Evolutionary conservation across 2,888 invertebrate genomes (phyloP).

Genomic region (Incurvaria masculella): DNA sequence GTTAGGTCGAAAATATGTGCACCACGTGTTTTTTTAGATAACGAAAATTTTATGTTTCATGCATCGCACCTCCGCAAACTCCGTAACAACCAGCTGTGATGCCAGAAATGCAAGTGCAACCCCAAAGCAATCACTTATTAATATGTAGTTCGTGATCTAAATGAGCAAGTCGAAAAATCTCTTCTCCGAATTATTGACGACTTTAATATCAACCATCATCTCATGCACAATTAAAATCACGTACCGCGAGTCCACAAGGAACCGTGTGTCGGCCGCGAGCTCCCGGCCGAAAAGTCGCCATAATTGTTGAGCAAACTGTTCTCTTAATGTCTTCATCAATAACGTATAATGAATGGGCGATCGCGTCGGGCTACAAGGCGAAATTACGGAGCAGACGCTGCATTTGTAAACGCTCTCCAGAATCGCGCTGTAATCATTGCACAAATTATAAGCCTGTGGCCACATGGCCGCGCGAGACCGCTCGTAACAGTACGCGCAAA

Average conservation of each 20-base stretch:
- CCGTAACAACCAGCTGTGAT: no score
- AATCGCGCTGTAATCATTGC: constrained; percentile 50
- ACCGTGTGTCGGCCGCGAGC: not conserved
- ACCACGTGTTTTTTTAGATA: no score
- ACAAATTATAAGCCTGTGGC: constrained; percentile 51
- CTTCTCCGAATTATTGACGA: not conserved
- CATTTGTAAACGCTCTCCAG: not conserved
- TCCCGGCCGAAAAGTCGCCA: constrained; percentile 6
- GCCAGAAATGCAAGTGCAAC: no score
- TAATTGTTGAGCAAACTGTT: constrained; percentile 38
- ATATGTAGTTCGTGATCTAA: not conserved
- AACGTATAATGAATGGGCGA: constrained; percentile 57
- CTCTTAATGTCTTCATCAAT: constrained; percentile 58
- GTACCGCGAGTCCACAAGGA: constrained; percentile 12
- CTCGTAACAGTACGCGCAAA: no score
- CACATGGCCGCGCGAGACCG: constrained; percentile 36
- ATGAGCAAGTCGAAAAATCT: not conserved
- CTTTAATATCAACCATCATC: not conserved
- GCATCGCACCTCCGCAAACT: no score
- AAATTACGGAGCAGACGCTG: constrained; percentile 45
- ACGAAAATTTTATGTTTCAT: no score
- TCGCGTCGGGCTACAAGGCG: constrained; percentile 40
- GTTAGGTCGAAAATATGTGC: no score
- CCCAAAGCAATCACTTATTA: no score
- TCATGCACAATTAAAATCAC: not conserved